phyloP scores from a whole-genome alignment of 2,888 invertebrate genomes.

The Tuta absoluta region DNA sequence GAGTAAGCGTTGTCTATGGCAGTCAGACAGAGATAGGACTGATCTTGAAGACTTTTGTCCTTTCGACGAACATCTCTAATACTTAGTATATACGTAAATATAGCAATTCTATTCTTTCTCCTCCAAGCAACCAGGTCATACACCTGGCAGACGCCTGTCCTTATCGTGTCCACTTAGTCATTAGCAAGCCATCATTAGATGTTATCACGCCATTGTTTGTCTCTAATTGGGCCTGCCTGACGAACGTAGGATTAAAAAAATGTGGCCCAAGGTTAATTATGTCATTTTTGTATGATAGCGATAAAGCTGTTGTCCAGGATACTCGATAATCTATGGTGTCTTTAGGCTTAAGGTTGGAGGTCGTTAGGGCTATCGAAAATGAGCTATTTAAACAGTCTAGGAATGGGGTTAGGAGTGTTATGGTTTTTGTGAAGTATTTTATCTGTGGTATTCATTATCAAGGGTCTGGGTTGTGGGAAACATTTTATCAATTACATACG shows the following conservation, averaged over 20 bases:
- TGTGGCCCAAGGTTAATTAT: constrained; percentile 18
- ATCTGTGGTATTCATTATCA: background rate
- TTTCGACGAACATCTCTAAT: too few relatives aligned
- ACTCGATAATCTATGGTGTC: background rate
- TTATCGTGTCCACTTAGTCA: constrained; percentile 27
- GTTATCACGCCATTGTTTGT: constrained; percentile 32
- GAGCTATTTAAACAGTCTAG: background rate
- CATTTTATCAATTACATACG: background rate
- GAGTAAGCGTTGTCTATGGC: too few relatives aligned
- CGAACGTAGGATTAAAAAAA: constrained; percentile 24
- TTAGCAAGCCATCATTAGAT: constrained; percentile 30
- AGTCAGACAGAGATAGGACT: too few relatives aligned
- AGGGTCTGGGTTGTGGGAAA: background rate
- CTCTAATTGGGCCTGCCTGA: constrained; percentile 27
- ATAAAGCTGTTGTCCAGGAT: constrained; percentile 10
- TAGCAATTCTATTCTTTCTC: background rate
- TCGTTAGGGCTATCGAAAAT: constrained; percentile 2
- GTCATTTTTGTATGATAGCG: constrained; percentile 20
- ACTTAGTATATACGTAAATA: background rate
- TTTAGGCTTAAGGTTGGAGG: background rate
- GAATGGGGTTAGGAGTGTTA: background rate
- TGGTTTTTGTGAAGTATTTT: background rate
- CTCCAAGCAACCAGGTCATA: constrained; percentile 34
- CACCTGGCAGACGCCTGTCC: constrained; percentile 17
- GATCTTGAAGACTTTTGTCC: too few relatives aligned